Evolutionary conservation across 2,797 vertebrate genomes (phyloP), one percentile per base, ranked within the genome.

Genomic region (Ataeniobius toweri): DNA sequence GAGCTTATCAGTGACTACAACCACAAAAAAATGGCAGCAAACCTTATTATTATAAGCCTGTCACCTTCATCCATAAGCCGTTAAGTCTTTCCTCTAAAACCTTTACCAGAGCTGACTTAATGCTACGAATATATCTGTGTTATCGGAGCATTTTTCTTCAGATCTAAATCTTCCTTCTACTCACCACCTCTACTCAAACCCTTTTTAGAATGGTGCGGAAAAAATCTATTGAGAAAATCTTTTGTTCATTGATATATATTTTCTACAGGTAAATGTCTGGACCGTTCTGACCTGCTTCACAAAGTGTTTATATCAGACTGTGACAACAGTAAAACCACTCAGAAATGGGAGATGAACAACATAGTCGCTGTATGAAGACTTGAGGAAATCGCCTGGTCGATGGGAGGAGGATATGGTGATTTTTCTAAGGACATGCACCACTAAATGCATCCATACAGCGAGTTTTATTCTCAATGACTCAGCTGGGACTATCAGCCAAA

Each of bases 261-360:
- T 28, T 46, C 69, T 16, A 9, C 58, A 94, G 93, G 94, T 36
- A 95, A 94, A 84, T 96, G 96, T 83, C 86, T 96, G 89, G 98
- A 99, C 92, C 97, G 98, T 77, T 99, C 98, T 0, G 98, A 99
- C 83, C 92, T 99, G 82, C 95, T 99, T 41, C 98, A 98, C 89
- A 98, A 98, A 88, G 96, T 99, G 55, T 99, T 98, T 91, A 90
- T 99, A 88, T 96, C 97, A 14, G 96, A 96, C 75, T 99, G 98
- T 78, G 98, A 99, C 93, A 95, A 91, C 88, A 96, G 83, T 89
- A 99, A 98, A 95, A 95, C 89, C 80, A 96, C 96, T 26, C 98
- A 99, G 88, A 97, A 96, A 81, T 99, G 98, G 98, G 98, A 99
- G 93, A 98, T 99, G 96, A 99, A 99, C 92, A 98, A 98, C 93